Evolutionary conservation across 30 jellyfish, hydroid and myxozoan species (phyloP), one percentile per base, ranked within the genome.

Genomic region (Aurelia sp.): DNA sequence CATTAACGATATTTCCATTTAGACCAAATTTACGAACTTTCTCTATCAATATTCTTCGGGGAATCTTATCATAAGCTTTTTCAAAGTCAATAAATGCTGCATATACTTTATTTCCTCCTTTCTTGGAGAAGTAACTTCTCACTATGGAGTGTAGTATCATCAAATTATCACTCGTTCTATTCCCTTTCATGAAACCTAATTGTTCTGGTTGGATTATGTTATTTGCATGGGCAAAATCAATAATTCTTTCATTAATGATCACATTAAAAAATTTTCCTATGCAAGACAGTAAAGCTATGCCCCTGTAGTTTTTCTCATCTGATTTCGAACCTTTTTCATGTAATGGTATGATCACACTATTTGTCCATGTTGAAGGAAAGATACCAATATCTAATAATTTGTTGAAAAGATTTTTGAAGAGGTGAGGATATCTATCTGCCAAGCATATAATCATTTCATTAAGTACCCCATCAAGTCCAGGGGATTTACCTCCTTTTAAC

Each of bases 401-500:
- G 27, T 16, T 58, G 13, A 58, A 58, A 11, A 58, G 13, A 1
- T 58, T 17, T 58, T 5, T 58, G 67, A 58, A 58, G 13, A 58
- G 10, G 67, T 58, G 10, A 4, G 67, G 67, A n/a, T 62, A 33
- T 63, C 74, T 63, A 63, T 63, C 74, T 63, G 74, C 74, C 23
- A 63, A 63, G 19, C 74, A 63, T 12, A 63, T 23, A 63, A 63
- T 63, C 74, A 63, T 23, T 63, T 63, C 23, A 12, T 16, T 63
- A 63, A 63, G 23, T 63, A 63, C 19, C 74, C 74, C 74, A 63
- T 63, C 74, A 63, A 63, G 74, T 63, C 74, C 74, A 63, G 74
- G 74, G 19, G 74, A 63, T 63, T 63, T 63, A 23, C 13, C 11
- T 19, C 23, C 23, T 19, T 63, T 63, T 23, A 10, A 63, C 22